These are phyloP conservation scores for Sympetrum striolatum DNA, from an alignment of 2,888 invertebrate species.

Conservation along the genomic window DNA sequence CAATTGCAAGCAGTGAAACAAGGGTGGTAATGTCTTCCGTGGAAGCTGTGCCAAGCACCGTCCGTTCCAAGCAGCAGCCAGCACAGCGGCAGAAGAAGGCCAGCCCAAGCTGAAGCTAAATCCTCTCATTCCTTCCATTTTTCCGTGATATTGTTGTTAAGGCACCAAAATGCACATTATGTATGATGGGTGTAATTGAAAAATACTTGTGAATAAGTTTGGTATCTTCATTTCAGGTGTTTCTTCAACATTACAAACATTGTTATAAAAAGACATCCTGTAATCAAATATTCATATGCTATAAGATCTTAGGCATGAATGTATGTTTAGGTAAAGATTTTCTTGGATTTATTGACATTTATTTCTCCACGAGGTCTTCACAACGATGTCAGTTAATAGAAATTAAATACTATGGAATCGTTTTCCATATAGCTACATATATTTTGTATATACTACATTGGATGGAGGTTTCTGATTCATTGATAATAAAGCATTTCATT, in stretches of 20 bases:
- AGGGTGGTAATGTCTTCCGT: constrained; percentile 33
- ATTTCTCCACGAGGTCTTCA: constrained; percentile 20
- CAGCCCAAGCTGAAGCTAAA: constrained; percentile 13
- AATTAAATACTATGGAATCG: neutral
- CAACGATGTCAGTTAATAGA: constrained; percentile 7
- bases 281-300: neutral
- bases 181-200: neutral
- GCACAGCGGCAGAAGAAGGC: constrained; percentile 8
- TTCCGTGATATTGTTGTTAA: neutral
- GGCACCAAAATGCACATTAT: neutral
- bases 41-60: constrained; percentile 34
- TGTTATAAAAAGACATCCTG: neutral
- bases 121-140: neutral
- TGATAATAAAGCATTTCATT: constrained; percentile 20
- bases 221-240: constrained; percentile 19
- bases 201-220: constrained; percentile 21
- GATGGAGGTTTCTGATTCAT: neutral
- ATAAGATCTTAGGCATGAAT: constrained; percentile 34
- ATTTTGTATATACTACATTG: constrained; percentile 22
- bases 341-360: neutral
- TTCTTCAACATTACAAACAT: constrained; percentile 1
- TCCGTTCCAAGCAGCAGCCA: constrained; percentile 14
- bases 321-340: constrained; percentile 6
- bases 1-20: neutral
- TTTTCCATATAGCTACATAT: constrained; percentile 26